These are phyloP conservation scores for Acleris cristana DNA, from an alignment of 2,888 invertebrate species.

Conservation along the genomic window DNA sequence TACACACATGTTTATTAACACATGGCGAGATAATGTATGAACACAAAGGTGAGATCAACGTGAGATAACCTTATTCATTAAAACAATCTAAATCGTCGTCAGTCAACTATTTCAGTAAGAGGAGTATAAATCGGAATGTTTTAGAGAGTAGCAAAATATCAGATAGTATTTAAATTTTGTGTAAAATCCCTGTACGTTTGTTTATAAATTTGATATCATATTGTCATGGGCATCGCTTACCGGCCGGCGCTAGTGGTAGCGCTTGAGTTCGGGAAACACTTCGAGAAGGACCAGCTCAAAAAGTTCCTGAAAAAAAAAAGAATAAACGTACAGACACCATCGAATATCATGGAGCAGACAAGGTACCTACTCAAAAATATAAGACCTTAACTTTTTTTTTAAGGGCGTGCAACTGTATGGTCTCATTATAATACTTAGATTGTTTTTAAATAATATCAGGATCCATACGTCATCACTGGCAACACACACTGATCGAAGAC, in stretches of 20 bases:
- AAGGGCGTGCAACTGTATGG: no score
- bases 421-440: no score
- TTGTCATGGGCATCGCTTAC: constrained; percentile 55
- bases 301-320: constrained; percentile 81
- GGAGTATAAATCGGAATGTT: constrained; percentile 50
- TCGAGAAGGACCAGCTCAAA: constrained; percentile 87
- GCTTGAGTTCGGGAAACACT: constrained; percentile 88
- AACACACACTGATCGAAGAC: no score
- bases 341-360: no score
- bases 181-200: constrained; percentile 39
- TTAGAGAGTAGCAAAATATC: constrained; percentile 54
- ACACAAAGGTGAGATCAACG: constrained; percentile 52
- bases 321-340: background rate
- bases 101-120: constrained; percentile 43
- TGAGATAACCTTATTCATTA: constrained; percentile 25
- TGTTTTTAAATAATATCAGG: no score
- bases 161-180: constrained; percentile 21
- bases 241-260: constrained; percentile 65
- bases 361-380: no score
- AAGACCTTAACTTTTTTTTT: no score
- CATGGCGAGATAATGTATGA: constrained; percentile 26
- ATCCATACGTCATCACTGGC: no score
- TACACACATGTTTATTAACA: constrained; percentile 8
- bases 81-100: constrained; percentile 45
- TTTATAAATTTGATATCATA: constrained; percentile 48